phyloP scores from a whole-genome alignment of 2,797 vertebrate genomes.

The Gadopsis bispinosus region DNA sequence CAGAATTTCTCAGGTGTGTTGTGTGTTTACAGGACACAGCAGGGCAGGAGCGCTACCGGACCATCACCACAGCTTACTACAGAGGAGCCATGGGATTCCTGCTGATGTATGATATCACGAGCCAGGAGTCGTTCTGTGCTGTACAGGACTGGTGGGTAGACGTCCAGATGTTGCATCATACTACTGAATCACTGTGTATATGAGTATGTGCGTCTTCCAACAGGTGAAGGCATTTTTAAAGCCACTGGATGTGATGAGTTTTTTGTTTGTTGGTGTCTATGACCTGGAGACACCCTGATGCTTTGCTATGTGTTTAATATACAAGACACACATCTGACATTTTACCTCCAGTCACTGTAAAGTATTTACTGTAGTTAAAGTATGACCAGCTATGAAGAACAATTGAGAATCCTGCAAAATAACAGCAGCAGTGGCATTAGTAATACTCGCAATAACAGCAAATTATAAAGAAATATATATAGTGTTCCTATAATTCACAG shows the following conservation, averaged over 20 bases:
- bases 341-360: not conserved
- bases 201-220: not conserved
- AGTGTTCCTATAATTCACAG: not conserved
- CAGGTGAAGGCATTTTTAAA: not conserved
- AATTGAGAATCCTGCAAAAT: not conserved
- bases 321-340: not conserved
- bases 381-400: not conserved
- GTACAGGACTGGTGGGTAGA: slow-evolving; percentile 93
- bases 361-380: not conserved
- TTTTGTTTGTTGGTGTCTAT: not conserved
- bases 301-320: not conserved
- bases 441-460: not conserved
- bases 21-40: slow-evolving; percentile 89
- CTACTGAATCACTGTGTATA: not conserved
- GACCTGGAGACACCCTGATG: not conserved
- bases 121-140: slow-evolving; percentile 90
- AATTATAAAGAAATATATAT: not conserved
- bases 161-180: not conserved
- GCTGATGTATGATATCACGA: slow-evolving; percentile 93
- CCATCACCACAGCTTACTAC: slow-evolving; percentile 95
- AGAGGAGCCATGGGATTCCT: slow-evolving; percentile 95
- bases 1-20: not conserved
- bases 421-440: not conserved
- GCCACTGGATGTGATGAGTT: not conserved
- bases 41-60: slow-evolving; percentile 93